These are phyloP conservation scores for Leptonema lineaticorne DNA, from an alignment of 1,140 invertebrate species.

Conservation along the genomic window DNA sequence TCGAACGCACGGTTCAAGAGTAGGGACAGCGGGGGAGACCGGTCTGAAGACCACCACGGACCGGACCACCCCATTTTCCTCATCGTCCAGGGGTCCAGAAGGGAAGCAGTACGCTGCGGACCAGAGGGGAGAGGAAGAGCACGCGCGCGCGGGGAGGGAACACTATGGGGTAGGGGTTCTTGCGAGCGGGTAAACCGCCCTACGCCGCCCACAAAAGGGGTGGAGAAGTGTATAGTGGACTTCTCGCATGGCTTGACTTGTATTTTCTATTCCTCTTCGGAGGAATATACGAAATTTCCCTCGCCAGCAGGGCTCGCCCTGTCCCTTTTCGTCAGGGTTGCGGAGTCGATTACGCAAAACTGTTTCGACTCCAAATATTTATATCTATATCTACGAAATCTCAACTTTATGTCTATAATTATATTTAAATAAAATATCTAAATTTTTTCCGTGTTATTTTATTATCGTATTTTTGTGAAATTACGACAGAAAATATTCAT, in stretches of 20 bases:
- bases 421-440: no score
- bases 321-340: no score
- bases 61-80: not conserved
- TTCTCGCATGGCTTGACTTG: constrained; percentile 41
- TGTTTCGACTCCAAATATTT: no score
- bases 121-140: constrained; percentile 1
- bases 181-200: not conserved
- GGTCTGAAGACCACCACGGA: not conserved
- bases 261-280: constrained; percentile 41
- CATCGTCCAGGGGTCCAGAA: constrained; percentile 19
- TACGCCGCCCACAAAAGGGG: no score
- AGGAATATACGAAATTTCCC: constrained; percentile 32
- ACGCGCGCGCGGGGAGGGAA: not conserved
- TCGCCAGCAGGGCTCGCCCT: not conserved
- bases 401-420: no score
- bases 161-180: not conserved
- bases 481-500: no score
- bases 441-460: no score
- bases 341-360: no score
- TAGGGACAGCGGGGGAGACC: not conserved
- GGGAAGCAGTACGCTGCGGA: constrained; percentile 15
- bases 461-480: no score
- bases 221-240: constrained; percentile 37
- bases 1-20: constrained; percentile 37
- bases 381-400: no score